phyloP scores from a whole-genome alignment of 2,797 vertebrate genomes.

The Mastacembelus armatus region DNA sequence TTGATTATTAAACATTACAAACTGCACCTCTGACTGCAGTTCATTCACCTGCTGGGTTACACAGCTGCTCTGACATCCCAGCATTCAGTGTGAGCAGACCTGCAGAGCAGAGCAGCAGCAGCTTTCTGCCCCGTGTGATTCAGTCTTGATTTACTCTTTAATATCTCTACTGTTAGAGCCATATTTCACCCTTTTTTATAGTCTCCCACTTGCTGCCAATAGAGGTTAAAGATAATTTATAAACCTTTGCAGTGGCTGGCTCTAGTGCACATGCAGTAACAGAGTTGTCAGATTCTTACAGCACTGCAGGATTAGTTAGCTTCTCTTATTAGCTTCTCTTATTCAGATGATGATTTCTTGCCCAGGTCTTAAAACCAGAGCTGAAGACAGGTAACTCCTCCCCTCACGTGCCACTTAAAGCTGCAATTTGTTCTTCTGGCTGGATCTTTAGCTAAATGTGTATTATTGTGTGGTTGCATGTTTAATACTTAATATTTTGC shows the following conservation, averaged over 20 bases:
- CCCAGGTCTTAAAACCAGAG: not conserved
- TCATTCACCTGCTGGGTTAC: too few relatives aligned
- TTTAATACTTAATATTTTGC: too few relatives aligned
- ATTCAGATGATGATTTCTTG: not conserved
- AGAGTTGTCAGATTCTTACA: not conserved
- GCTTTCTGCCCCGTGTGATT: not conserved
- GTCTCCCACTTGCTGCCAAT: conserved; percentile 10
- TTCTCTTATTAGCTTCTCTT: not conserved
- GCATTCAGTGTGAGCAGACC: too few relatives aligned
- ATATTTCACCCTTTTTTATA: conserved; percentile 3
- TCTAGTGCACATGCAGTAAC: too few relatives aligned
- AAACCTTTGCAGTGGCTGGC: conserved; percentile 5
- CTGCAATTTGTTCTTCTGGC: too few relatives aligned
- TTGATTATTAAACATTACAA: too few relatives aligned
- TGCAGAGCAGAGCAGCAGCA: not conserved
- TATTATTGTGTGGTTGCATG: too few relatives aligned
- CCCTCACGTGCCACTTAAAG: too few relatives aligned
- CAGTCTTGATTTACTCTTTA: conserved; percentile 13
- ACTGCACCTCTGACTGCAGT: too few relatives aligned
- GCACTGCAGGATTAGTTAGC: conserved; percentile 4
- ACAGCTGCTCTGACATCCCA: too few relatives aligned
- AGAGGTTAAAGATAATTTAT: conserved; percentile 22
- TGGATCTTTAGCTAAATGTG: too few relatives aligned
- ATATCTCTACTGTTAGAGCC: not conserved
- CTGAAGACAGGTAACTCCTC: too few relatives aligned